Evolutionary conservation across 2,888 invertebrate species (phyloP).

Genomic region (Mesopsocus fuscifrons): DNA sequence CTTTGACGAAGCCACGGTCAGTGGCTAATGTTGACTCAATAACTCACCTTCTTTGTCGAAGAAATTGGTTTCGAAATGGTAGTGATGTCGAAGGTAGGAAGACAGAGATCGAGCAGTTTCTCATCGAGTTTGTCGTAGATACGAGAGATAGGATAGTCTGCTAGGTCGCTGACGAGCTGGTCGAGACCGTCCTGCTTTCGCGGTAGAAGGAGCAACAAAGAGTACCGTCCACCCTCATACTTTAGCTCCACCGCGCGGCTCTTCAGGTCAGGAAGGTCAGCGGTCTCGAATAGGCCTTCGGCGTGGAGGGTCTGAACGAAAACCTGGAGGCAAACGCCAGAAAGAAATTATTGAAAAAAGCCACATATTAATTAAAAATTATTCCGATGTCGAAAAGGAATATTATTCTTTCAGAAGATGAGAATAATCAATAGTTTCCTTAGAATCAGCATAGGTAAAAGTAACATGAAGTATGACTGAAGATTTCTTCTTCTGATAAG

Average conservation of each 20-base stretch:
- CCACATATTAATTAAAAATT: no score
- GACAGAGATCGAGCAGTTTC: conserved; percentile 29
- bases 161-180: conserved; percentile 33
- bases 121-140: conserved; percentile 28
- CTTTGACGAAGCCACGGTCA: no score
- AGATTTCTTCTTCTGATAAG: no score
- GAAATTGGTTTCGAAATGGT: conserved; percentile 41
- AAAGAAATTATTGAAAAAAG: no score
- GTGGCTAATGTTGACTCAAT: no score
- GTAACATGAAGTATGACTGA: no score
- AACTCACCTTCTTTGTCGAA: conserved; percentile 33
- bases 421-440: no score
- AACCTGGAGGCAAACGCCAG: no score
- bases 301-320: conserved; percentile 17
- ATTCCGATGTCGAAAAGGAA: conserved; percentile 10
- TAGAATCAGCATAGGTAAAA: no score
- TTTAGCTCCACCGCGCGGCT: conserved; percentile 19
- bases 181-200: conserved; percentile 35
- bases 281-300: conserved; percentile 17
- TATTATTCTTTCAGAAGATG: no score
- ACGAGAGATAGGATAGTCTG: conserved; percentile 28
- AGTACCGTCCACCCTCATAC: conserved; percentile 34
- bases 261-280: conserved; percentile 18
- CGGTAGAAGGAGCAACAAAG: conserved; percentile 35
- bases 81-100: conserved; percentile 42